Evolutionary conservation across 2,113 vertebrate species (phyloP), one percentile per base, ranked within the genome.

Genomic region (Salvelinus alpinus): DNA sequence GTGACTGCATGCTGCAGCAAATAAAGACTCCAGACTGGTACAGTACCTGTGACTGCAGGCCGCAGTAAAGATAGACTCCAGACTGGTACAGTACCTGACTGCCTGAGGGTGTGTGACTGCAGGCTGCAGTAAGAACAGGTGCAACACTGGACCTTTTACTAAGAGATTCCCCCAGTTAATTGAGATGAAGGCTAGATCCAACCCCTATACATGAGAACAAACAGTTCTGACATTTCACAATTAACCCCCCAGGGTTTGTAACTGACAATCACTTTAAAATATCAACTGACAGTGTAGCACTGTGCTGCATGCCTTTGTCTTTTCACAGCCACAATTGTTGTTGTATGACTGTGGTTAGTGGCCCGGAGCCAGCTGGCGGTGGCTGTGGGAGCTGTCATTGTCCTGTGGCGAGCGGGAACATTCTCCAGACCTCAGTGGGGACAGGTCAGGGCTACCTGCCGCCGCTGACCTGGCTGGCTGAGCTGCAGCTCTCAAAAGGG

Each of bases 351-450:
- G 59, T 62, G 59, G 59, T 62, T 62, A 22, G 5, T 22, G 59
- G 59, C 59, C 18, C 18, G 7, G 20, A 6, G 7, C 59, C 59
- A 62, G 59, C 59, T 62, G 59, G 59, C n/a, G 6, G 13, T n/a
- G n/a, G 59, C 59, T 62, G 59, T 62, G 59, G 59, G 59, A 62
- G 59, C 59, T 62, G 59, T 62, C 59, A 62, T 62, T 62, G 59
- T 62, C 59, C 59, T 62, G 59, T 62, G 59, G 59, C 8, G 59
- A 62, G n/a, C 7, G 59, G 59, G 59, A 22, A 22, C 54, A 57
- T 57, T 14, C 54, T 57, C 51, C 12, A 57, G 51, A 4, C 51
- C 59, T 60, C n/a, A 22, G 59, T 60, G 18, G 6, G 59, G 59
- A 60, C 59, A 60, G 59, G 59, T 60, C 59, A 60, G 59, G 59